These are phyloP conservation scores for Holacanthella duospinosa DNA, from an alignment of 2,888 invertebrate genomes.

Conservation along the genomic window DNA sequence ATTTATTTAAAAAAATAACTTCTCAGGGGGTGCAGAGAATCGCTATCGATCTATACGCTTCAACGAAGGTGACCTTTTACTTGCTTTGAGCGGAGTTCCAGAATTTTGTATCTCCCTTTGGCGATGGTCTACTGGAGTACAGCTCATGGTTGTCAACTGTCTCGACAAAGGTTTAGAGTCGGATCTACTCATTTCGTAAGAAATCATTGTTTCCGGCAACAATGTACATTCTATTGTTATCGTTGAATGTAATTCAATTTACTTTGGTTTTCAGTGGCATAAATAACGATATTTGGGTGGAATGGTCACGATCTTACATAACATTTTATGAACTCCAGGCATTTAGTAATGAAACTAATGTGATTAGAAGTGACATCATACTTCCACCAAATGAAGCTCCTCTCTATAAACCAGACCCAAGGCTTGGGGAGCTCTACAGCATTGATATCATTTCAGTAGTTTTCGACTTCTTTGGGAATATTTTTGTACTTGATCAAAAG, in stretches of 20 bases:
- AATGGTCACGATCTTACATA: constrained; percentile 25
- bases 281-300: constrained; percentile 25
- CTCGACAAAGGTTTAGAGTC: constrained; percentile 19
- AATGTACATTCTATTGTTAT: no score
- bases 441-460: constrained; percentile 25
- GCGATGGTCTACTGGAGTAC: constrained; percentile 24
- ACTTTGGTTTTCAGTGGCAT: constrained; percentile 16
- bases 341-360: constrained; percentile 22
- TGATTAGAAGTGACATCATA: constrained; percentile 23
- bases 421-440: constrained; percentile 13
- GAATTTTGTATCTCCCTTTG: constrained; percentile 26
- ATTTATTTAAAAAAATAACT: background rate
- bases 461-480: constrained; percentile 22
- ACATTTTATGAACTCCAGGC: constrained; percentile 29
- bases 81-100: constrained; percentile 25
- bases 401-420: constrained; percentile 15
- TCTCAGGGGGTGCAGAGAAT: background rate
- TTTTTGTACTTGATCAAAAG: constrained; percentile 21
- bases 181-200: constrained; percentile 22
- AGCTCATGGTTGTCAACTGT: constrained; percentile 18
- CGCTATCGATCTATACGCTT: constrained; percentile 23
- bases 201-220: background rate
- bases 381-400: constrained; percentile 16
- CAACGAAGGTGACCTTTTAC: constrained; percentile 24
- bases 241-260: background rate